Conservation (phyloP, 2,888 invertebrate species). For the Pherbina coryleti region DNA sequence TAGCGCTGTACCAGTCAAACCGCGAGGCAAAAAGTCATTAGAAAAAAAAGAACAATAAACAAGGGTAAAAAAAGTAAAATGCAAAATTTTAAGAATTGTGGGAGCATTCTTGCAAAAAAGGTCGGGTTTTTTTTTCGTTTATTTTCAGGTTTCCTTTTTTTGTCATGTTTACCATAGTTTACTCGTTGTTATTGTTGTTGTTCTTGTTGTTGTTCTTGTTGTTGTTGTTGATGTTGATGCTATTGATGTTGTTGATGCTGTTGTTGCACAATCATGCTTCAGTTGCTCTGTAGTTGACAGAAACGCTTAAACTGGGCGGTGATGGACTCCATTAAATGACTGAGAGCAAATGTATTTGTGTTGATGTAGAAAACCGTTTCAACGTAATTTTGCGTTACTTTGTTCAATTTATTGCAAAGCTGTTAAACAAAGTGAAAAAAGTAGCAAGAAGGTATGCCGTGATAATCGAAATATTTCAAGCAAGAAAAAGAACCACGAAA, state of each 20-base stretch:
- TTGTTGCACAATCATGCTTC: too few species aligned
- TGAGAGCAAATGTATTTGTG: too few species aligned
- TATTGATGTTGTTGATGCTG: not conserved
- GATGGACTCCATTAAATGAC: too few species aligned
- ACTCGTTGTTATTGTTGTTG: not conserved
- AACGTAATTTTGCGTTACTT: too few species aligned
- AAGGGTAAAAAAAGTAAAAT: not conserved
- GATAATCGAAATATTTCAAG: too few species aligned
- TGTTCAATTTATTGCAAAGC: too few species aligned
- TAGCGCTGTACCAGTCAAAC: constrained; percentile 6
- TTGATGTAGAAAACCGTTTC: too few species aligned
- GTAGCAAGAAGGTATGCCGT: too few species aligned
- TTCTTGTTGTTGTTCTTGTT: not conserved
- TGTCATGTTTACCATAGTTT: not conserved
- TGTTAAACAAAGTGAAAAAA: too few species aligned
- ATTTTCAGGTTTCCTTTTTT: not conserved
- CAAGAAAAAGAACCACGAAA: too few species aligned
- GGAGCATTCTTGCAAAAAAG: not conserved
- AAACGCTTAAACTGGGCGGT: too few species aligned
- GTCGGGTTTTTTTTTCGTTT: not conserved
- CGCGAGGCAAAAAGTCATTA: not conserved
- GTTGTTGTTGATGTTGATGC: not conserved
- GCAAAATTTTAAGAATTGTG: not conserved
- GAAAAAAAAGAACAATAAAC: not conserved
- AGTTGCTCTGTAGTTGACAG: too few species aligned